phyloP scores from a whole-genome alignment of 2,113 vertebrate genomes.

The Prietella phreatophila region DNA sequence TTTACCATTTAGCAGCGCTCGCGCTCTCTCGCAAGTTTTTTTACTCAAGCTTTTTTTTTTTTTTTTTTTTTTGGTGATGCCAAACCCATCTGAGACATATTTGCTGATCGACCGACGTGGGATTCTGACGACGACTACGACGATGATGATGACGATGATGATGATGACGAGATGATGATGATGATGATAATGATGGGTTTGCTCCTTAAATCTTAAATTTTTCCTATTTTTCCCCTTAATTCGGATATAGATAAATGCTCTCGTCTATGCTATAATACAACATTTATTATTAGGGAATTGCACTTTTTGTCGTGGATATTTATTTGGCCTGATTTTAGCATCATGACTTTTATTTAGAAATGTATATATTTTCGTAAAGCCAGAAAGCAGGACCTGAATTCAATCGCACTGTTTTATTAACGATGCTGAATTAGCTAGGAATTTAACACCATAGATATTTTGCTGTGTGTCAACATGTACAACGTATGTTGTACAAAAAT shows the following conservation, averaged over 20 bases:
- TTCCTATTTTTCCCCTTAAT: background rate
- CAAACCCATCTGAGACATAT: conserved; percentile 34
- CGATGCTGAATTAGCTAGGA: background rate
- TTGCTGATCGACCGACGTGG: conserved; percentile 41
- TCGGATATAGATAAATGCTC: background rate
- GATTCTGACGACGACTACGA: conserved; percentile 1
- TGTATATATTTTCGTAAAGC: background rate
- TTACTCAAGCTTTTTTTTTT: conserved; percentile 24
- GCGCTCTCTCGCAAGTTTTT: conserved; percentile 49
- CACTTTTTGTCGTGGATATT: background rate
- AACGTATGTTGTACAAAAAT: background rate
- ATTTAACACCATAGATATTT: background rate
- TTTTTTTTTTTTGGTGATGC: conserved; percentile 9
- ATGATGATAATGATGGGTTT: conserved; percentile 45
- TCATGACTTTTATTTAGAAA: background rate
- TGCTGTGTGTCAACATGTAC: background rate
- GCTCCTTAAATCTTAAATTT: conserved; percentile 40
- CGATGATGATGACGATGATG: background rate
- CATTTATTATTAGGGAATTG: background rate
- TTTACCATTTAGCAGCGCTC: background rate
- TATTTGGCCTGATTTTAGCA: background rate
- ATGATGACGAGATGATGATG: background rate
- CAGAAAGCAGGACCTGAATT: background rate
- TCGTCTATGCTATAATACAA: background rate
- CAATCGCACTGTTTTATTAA: background rate